Evolutionary conservation across 2,113 vertebrate genomes (phyloP).

Genomic region (Australoheros scitulus): DNA sequence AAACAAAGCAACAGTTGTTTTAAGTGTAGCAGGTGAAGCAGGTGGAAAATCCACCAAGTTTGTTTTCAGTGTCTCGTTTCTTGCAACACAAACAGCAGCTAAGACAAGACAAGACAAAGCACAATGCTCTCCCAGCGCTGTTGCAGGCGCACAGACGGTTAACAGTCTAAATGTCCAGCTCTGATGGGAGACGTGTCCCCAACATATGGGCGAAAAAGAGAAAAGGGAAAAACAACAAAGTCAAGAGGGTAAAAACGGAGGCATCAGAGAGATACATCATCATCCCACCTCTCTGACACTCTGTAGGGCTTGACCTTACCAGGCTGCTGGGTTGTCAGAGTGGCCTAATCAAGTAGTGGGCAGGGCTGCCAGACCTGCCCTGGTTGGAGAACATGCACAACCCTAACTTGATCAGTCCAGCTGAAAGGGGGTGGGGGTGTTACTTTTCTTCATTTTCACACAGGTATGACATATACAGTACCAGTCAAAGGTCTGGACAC

Average conservation of each 20-base stretch:
- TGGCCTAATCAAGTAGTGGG: slow-evolving; percentile 68
- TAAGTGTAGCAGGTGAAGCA: not conserved
- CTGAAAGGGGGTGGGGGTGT: not conserved
- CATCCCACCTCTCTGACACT: slow-evolving; percentile 79
- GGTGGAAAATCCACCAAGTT: not conserved
- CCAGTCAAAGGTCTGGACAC: too few species aligned
- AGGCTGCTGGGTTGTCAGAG: slow-evolving; percentile 76
- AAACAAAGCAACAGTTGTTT: not conserved
- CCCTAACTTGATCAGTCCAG: slow-evolving; percentile 38
- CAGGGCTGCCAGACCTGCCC: slow-evolving; percentile 51
- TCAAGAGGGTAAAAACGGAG: slow-evolving; percentile 72
- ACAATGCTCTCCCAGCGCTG: not conserved
- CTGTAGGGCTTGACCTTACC: slow-evolving; percentile 82
- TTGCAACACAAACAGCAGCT: not conserved
- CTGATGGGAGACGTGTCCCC: slow-evolving; percentile 50
- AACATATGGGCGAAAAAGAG: slow-evolving; percentile 73
- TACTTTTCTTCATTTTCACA: slow-evolving; percentile 12
- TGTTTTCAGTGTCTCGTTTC: not conserved
- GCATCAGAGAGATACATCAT: slow-evolving; percentile 73
- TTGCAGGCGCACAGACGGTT: slow-evolving; percentile 29
- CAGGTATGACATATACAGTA: too few species aligned
- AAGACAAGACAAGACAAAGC: not conserved
- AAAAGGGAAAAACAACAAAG: slow-evolving; percentile 79
- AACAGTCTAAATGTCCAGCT: slow-evolving; percentile 44
- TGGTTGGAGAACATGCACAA: slow-evolving; percentile 43